Evolutionary conservation across 2,113 vertebrate genomes (phyloP).

Genomic region (Apodemus sylvaticus): DNA sequence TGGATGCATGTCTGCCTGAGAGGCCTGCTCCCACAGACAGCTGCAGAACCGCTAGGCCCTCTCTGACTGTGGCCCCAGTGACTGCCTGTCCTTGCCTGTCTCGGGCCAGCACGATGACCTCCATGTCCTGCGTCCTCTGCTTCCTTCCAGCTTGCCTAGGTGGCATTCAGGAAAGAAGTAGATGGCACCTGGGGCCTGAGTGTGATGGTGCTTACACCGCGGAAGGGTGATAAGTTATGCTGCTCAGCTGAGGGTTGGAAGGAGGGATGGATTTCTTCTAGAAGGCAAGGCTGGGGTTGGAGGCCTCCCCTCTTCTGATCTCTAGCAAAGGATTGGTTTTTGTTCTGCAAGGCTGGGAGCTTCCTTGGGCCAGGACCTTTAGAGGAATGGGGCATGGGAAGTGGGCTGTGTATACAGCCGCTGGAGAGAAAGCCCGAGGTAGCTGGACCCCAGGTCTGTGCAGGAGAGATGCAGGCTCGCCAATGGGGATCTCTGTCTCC

Average conservation of each 20-base stretch:
- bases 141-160: conserved; percentile 66
- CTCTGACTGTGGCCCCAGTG: not conserved
- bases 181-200: conserved; percentile 72
- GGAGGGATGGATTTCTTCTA: conserved; percentile 63
- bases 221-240: conserved; percentile 79
- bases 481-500: accelerated
- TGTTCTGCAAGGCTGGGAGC: not conserved
- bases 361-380: not conserved
- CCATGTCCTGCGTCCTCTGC: not conserved
- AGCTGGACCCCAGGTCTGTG: not conserved
- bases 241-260: conserved; percentile 65
- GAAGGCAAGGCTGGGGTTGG: conserved; percentile 49
- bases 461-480: accelerated
- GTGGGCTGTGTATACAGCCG: not conserved
- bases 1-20: accelerated
- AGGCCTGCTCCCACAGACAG: not conserved
- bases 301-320: conserved; percentile 48
- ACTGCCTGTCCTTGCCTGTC: conserved; percentile 23
- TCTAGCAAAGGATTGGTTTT: not conserved
- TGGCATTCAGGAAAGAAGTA: conserved; percentile 67
- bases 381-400: not conserved
- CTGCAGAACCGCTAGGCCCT: not conserved
- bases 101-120: conserved; percentile 53
- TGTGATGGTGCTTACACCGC: conserved; percentile 47
- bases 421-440: not conserved